These are phyloP conservation scores for Stratiolaelaps scimitus DNA, from an alignment of 1,140 invertebrate species.

Conservation along the genomic window DNA sequence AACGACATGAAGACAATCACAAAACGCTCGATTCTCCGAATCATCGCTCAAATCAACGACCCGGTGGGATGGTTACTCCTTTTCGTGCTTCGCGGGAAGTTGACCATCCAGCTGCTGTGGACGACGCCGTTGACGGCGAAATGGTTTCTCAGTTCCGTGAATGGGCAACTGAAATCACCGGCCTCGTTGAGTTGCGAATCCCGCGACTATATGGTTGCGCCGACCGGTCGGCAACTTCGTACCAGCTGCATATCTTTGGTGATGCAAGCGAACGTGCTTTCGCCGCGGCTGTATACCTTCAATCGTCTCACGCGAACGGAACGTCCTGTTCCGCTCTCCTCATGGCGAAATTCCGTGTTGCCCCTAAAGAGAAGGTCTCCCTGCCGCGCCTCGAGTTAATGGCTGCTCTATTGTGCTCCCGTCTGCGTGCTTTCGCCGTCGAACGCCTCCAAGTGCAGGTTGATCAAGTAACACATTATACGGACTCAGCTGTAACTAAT, in stretches of 20 bases:
- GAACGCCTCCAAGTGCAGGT: not conserved
- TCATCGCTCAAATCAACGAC: too few species aligned
- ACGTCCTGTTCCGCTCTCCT: not conserved
- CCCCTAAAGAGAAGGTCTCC: slow-evolving; percentile 30
- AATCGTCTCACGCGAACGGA: not conserved
- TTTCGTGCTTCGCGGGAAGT: slow-evolving; percentile 31
- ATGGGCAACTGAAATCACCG: slow-evolving; percentile 12
- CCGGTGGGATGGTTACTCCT: slow-evolving; percentile 33
- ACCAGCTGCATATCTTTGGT: too few species aligned
- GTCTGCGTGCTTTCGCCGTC: not conserved
- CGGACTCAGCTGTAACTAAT: too few species aligned
- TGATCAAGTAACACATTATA: too few species aligned
- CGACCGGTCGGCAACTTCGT: too few species aligned
- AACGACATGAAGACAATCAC: too few species aligned
- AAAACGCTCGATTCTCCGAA: too few species aligned
- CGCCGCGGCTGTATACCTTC: slow-evolving; percentile 32
- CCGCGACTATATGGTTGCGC: too few species aligned
- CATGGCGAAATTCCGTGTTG: slow-evolving; percentile 28
- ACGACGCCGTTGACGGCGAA: not conserved
- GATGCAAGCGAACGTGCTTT: slow-evolving; percentile 33
- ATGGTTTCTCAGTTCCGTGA: slow-evolving; percentile 30
- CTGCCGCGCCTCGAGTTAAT: slow-evolving; percentile 28
- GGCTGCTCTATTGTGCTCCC: slow-evolving; percentile 22
- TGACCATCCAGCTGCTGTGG: slow-evolving; percentile 34
- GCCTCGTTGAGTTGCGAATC: too few species aligned